Conservation (phyloP, 1,140 invertebrate genomes). For the Littorina saxatilis region DNA sequence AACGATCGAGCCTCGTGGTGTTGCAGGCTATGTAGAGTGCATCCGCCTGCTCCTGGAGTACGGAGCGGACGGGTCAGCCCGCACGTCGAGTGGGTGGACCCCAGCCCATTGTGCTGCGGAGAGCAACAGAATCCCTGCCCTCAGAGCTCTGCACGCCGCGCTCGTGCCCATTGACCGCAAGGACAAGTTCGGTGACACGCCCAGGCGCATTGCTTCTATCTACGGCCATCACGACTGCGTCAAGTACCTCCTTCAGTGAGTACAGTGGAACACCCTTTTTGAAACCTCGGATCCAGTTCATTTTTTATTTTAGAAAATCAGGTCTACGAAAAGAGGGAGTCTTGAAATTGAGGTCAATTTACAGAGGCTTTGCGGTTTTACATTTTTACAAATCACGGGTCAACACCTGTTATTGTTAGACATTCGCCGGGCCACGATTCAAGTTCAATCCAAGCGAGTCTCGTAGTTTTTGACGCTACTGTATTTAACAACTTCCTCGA, state of each 20-base stretch:
- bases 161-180: slow-evolving; percentile 59
- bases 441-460: too few species aligned
- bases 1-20: too few species aligned
- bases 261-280: not conserved
- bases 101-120: slow-evolving; percentile 74
- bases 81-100: slow-evolving; percentile 69
- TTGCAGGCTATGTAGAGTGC: slow-evolving; percentile 69
- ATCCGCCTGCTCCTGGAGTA: slow-evolving; percentile 67
- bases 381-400: too few species aligned
- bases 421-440: too few species aligned
- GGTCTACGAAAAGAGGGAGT: too few species aligned
- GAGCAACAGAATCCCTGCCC: slow-evolving; percentile 59
- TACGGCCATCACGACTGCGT: slow-evolving; percentile 68
- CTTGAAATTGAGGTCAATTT: too few species aligned
- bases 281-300: not conserved
- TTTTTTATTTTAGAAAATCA: too few species aligned
- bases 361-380: too few species aligned
- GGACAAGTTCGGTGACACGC: slow-evolving; percentile 69
- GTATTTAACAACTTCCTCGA: too few species aligned
- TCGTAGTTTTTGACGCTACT: too few species aligned
- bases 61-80: slow-evolving; percentile 63
- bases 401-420: too few species aligned
- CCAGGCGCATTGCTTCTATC: slow-evolving; percentile 61
- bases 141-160: slow-evolving; percentile 65
- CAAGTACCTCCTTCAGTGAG: slow-evolving; percentile 66